These are phyloP conservation scores for Ellobius talpinus DNA, from an alignment of 2,113 vertebrate genomes.

Conservation along the genomic window DNA sequence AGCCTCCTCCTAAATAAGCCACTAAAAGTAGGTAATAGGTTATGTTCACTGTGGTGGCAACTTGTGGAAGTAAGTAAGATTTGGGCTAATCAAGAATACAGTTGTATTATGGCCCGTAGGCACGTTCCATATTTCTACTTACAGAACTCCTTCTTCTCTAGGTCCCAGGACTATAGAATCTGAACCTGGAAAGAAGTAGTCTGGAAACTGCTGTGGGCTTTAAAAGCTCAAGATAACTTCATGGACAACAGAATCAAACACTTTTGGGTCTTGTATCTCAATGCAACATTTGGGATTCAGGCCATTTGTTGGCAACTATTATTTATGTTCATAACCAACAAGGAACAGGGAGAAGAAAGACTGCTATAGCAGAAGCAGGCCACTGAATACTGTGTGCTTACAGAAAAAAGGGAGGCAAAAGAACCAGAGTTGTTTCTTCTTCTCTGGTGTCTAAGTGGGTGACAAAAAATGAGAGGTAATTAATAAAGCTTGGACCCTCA, in stretches of 20 bases:
- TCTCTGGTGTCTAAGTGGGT: not conserved
- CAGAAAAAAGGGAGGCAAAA: not conserved
- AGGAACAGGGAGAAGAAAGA: not conserved
- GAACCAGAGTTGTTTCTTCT: not conserved
- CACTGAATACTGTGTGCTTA: constrained; percentile 1
- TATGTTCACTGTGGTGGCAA: not conserved
- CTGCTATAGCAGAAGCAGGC: not conserved
- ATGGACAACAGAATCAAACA: constrained; percentile 20
- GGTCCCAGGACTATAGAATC: not conserved
- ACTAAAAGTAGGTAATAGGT: not conserved
- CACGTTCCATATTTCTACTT: not conserved
- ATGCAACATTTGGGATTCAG: not conserved
- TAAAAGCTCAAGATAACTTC: not conserved
- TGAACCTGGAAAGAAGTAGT: constrained; percentile 11
- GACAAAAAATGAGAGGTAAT: not conserved
- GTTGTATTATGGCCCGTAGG: not conserved
- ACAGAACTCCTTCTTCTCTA: constrained; percentile 28
- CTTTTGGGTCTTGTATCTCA: constrained; percentile 8
- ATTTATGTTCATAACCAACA: not conserved
- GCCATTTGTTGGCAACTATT: not conserved
- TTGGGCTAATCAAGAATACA: not conserved
- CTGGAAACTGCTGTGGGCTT: not conserved
- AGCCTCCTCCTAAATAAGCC: not conserved
- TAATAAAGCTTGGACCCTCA: not conserved
- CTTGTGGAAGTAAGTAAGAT: constrained; percentile 41